Conservation (phyloP, 2,797 vertebrate genomes). For the Sarcoramphus papa region DNA sequence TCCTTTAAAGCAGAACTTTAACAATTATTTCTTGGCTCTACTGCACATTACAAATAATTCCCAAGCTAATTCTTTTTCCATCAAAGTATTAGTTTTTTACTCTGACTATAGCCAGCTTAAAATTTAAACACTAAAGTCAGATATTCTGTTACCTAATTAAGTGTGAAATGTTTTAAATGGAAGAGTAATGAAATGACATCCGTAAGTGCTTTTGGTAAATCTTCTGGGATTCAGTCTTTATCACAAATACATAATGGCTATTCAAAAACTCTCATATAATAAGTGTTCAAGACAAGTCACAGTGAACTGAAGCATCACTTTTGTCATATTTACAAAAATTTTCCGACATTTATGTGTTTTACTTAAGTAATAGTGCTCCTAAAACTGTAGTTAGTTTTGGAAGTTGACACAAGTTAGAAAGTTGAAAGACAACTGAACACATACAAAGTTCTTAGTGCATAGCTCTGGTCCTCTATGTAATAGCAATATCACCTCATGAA, state of each 20-base stretch:
- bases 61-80: not conserved
- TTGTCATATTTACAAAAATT: not conserved
- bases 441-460: not conserved
- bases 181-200: not conserved
- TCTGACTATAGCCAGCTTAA: not conserved
- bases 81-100: not conserved
- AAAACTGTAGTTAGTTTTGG: not conserved
- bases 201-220: not conserved
- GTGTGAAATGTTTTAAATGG: not conserved
- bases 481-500: not conserved
- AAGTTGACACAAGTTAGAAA: not conserved
- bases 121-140: not conserved
- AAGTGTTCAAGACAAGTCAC: not conserved
- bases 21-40: not conserved
- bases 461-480: not conserved
- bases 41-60: not conserved
- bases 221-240: not conserved
- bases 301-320: not conserved
- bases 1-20: not conserved
- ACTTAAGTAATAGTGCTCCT: not conserved
- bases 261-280: not conserved
- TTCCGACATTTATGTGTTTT: not conserved
- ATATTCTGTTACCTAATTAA: not conserved
- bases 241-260: not conserved
- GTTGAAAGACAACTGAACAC: not conserved